Evolutionary conservation across 2,888 invertebrate genomes (phyloP).

Genomic region (Leptinotarsa juncta): DNA sequence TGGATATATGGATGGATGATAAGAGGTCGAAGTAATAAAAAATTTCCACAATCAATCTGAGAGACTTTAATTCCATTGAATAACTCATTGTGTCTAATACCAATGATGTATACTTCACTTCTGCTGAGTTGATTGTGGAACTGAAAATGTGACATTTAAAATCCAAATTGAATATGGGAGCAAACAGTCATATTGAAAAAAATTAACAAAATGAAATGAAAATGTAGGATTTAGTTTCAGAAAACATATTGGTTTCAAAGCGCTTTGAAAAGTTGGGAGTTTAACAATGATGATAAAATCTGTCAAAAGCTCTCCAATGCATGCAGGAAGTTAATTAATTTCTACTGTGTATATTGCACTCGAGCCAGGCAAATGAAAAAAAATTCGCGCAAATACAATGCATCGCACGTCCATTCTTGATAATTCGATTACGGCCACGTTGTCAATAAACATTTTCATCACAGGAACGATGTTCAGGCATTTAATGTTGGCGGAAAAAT

Average conservation of each 20-base stretch:
- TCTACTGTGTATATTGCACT: constrained; percentile 6
- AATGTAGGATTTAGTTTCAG: neutral
- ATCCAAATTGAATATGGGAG: too few species aligned
- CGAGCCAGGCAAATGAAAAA: neutral
- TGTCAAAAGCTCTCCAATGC: neutral
- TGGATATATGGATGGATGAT: too few species aligned
- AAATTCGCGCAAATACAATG: neutral
- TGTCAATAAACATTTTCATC: constrained; percentile 17
- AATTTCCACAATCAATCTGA: too few species aligned
- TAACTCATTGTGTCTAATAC: too few species aligned
- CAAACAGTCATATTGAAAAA: too few species aligned
- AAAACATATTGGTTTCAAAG: neutral
- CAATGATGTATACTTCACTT: too few species aligned
- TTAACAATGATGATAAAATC: constrained; percentile 5
- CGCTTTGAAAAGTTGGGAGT: neutral
- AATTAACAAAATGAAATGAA: too few species aligned
- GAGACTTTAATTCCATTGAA: too few species aligned
- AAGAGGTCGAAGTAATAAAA: too few species aligned
- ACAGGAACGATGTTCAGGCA: constrained; percentile 4
- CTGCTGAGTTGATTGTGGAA: too few species aligned
- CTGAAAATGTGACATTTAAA: too few species aligned
- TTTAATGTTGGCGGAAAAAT: constrained; percentile 2
- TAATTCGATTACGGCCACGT: constrained; percentile 14
- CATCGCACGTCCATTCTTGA: constrained; percentile 13
- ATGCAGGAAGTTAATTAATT: constrained; percentile 1